Evolutionary conservation across 2,113 vertebrate genomes (phyloP).

Genomic region (Corydoras sp.): DNA sequence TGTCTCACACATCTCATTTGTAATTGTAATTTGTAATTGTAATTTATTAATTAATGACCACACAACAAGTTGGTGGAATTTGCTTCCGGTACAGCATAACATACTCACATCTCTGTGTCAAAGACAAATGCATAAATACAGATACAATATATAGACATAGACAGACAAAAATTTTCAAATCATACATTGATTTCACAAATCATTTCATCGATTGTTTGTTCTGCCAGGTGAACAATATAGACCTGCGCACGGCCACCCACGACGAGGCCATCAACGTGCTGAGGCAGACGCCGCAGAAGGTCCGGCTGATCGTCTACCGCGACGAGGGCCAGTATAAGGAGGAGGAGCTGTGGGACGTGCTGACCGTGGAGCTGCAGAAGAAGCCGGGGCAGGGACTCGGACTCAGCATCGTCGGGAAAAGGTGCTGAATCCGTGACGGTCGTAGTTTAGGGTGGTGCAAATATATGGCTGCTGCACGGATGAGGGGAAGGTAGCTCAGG

Average conservation of each 20-base stretch:
- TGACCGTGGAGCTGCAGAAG: conserved; percentile 84
- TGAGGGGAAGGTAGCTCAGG: too few species aligned
- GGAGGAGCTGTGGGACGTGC: conserved; percentile 86
- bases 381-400: conserved; percentile 86
- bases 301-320: conserved; percentile 81
- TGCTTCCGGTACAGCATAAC: too few species aligned
- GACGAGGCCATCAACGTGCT: conserved; percentile 96
- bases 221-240: conserved; percentile 82
- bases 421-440: conserved; percentile 49
- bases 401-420: conserved; percentile 92
- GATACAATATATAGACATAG: too few species aligned
- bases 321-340: conserved; percentile 94
- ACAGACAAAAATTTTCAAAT: too few species aligned
- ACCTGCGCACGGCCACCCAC: conserved; percentile 85
- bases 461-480: too few species aligned
- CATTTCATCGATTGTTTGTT: not conserved
- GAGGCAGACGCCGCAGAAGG: conserved; percentile 86
- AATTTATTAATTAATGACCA: too few species aligned
- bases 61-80: too few species aligned
- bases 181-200: too few species aligned
- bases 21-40: too few species aligned
- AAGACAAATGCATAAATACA: too few species aligned
- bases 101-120: too few species aligned
- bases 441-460: not conserved
- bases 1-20: too few species aligned